A percentile compares a stretch with the other conserved stretches of the same genome.
These are phyloP conservation scores for Xiphophorus maculatus DNA, from an alignment of 2,113 vertebrate species.

Conservation along the genomic window DNA sequence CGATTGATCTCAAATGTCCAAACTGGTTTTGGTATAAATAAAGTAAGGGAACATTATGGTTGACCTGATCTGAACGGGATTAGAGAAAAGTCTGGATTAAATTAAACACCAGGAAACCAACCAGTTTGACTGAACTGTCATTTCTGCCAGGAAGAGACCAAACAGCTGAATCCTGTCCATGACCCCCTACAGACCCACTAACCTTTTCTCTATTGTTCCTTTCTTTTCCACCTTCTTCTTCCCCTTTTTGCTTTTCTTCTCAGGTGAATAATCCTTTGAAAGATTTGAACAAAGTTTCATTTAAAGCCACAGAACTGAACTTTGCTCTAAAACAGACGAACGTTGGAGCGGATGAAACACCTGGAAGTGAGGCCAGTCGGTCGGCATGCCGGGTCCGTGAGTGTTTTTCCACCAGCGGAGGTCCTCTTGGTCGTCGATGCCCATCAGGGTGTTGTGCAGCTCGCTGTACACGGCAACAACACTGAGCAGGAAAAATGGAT, in stretches of 20 bases:
- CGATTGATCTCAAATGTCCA: too few species aligned
- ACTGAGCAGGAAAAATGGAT: conserved; percentile 19
- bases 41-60: neutral
- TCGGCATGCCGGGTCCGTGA: conserved; percentile 85
- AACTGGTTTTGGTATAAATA: neutral
- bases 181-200: neutral
- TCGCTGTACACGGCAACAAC: conserved; percentile 75
- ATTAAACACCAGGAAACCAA: neutral
- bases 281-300: neutral
- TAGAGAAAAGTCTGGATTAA: neutral
- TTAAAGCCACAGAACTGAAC: neutral
- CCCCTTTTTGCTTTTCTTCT: conserved; percentile 79
- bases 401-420: conserved; percentile 86
- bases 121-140: neutral
- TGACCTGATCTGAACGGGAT: too few species aligned
- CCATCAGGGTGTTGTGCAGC: conserved; percentile 77
- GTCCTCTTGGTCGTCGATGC: conserved; percentile 82
- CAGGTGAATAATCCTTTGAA: conserved; percentile 80
- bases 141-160: too few species aligned
- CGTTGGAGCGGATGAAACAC: conserved; percentile 36
- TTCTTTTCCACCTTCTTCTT: conserved; percentile 77
- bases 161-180: too few species aligned
- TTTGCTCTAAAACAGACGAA: rapidly evolving
- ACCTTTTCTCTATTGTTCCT: conserved; percentile 78
- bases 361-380: conserved; percentile 87